These are phyloP conservation scores for Tenualosa ilisha DNA, from an alignment of 2,797 vertebrate species.

Conservation along the genomic window DNA sequence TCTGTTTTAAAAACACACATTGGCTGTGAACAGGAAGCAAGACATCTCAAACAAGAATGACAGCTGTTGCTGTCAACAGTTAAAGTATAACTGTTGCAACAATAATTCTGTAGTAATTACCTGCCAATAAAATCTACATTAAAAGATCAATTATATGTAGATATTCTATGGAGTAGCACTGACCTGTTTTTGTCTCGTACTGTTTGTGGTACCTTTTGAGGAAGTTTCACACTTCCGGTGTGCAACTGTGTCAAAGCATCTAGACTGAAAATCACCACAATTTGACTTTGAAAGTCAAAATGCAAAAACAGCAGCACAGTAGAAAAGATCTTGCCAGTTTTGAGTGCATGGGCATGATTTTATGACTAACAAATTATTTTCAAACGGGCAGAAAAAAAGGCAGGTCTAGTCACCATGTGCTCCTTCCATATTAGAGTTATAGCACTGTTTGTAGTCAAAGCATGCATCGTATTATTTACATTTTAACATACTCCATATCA, in stretches of 20 bases:
- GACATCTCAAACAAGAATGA: neutral
- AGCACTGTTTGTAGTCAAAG: neutral
- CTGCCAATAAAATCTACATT: neutral
- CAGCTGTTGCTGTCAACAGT: neutral
- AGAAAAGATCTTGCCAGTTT: neutral
- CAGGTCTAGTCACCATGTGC: neutral
- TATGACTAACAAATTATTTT: neutral
- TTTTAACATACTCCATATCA: neutral
- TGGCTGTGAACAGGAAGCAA: conserved; percentile 14
- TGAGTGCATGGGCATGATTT: neutral
- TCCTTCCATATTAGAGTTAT: neutral
- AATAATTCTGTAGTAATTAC: neutral
- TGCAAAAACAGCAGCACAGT: neutral
- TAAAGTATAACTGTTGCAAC: neutral
- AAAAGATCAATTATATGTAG: neutral
- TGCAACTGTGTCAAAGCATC: conserved; percentile 26
- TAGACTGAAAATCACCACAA: conserved; percentile 6
- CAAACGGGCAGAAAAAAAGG: neutral
- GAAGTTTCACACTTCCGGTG: conserved; percentile 30
- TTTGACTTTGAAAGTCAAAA: conserved; percentile 17
- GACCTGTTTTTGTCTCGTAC: neutral
- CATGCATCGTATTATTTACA: neutral
- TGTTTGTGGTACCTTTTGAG: conserved; percentile 22
- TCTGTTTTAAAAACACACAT: neutral
- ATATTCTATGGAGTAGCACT: neutral